Evolutionary conservation across 2,888 invertebrate genomes (phyloP).

Genomic region (Halictus quadricinctus): DNA sequence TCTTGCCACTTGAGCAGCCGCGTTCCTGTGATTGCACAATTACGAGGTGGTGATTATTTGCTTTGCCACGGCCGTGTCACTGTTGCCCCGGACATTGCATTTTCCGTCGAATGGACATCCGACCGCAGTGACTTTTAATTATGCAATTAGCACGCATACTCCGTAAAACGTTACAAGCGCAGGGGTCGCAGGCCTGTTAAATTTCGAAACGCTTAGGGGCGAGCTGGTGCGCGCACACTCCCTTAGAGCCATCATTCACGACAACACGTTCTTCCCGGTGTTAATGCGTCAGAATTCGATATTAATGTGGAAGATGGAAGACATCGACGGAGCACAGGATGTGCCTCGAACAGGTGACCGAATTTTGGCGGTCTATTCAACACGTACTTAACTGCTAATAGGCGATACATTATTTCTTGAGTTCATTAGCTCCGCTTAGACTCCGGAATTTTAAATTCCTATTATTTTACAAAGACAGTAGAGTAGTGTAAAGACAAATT

Average conservation of each 20-base stretch:
- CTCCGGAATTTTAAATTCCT: background rate
- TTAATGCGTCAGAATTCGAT: constrained; percentile 2
- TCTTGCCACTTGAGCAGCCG: constrained; percentile 22
- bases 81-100: constrained; percentile 18
- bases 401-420: background rate
- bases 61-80: constrained; percentile 37
- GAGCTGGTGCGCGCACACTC: background rate
- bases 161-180: constrained; percentile 27
- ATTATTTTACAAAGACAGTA: background rate
- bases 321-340: background rate
- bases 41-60: constrained; percentile 49
- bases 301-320: constrained; percentile 2
- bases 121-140: constrained; percentile 61
- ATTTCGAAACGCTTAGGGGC: constrained; percentile 36
- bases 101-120: constrained; percentile 32
- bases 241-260: background rate
- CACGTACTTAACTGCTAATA: background rate
- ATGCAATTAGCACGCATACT: constrained; percentile 53
- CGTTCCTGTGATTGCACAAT: constrained; percentile 47
- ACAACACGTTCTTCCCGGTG: constrained; percentile 1
- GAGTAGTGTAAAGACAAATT: background rate
- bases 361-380: too few relatives aligned
- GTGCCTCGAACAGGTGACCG: background rate
- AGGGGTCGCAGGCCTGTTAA: constrained; percentile 36
- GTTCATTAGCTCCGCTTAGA: background rate